Base-by-base conservation (phyloP, 2,888 invertebrate species). In the Diadegma fenestrale region DNA sequence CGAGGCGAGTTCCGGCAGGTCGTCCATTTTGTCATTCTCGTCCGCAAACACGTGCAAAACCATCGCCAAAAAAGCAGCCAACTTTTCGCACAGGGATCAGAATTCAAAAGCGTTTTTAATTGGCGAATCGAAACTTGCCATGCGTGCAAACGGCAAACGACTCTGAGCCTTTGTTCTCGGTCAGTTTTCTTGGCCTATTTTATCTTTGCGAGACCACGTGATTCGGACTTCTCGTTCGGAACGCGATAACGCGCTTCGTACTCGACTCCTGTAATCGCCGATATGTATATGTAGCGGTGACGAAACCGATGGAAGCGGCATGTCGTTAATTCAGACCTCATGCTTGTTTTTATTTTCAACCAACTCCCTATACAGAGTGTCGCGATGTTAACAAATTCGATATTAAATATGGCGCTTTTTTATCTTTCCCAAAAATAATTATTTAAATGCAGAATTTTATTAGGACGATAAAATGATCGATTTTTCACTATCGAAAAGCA, bases 231-330 rank as follows among this genome's bases (percentile, higher is more conserved):
- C 81, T 68, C 78, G 48, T 22, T 66, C 84, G 22, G 19, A 72
- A 68, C 51, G 43, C 81, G 84, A 84, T 81, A 84, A 84, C 81
- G 81, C 66, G 81, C 61, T 48, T 64, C 75, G 61, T 22, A 68
- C 30, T 80, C 54, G 37, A 75, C 77, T 80, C 69, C 81, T 75
- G 76, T 87, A 84, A 88, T 88, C 86, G 86, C 84, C 82, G 68
- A 54, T 69, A 63, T 80, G 86, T 81, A 75, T 81, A 75, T 66
- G 58, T 71, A 69, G 51, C 73, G 77, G 80, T 78, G 73, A 48
- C 81, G 61, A 73, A 75, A 68, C 48, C 58, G 63, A 69, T 43
- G 37, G 58, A 78, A 51, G 41, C 76, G 48, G 37, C 72, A 72
- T 61, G 61, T 26, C 41, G 76, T 66, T 66, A 54, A 72, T 78